Base-by-base conservation (phyloP, 1,140 invertebrate species). In the Tetragonula clypearis region DNA sequence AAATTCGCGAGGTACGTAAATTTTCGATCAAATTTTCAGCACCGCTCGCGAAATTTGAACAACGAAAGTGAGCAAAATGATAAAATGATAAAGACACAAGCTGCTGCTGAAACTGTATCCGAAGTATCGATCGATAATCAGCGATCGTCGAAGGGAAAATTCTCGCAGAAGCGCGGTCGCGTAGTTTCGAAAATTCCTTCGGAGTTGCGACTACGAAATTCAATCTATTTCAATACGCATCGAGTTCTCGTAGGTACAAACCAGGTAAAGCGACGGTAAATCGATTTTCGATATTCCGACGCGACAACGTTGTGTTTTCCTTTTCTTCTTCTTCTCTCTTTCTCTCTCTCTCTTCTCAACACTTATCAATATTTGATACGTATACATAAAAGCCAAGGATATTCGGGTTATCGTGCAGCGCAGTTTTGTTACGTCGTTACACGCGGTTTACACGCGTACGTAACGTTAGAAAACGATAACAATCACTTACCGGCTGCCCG, bases 341-440 rank as follows among this genome's bases (percentile, higher is more conserved):
- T 41, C 41, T 41, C 41, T 41, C 41, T 41, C 41, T 41, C 41
- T 41, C 11, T n/a, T 4, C 23, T n/a, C 60, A 62, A 14, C n/a
- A 49, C 56, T 53, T 81, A 81, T 81, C 69, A 62, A 71, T 49
- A 23, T 60, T 72, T 73, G 79, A 73, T 81, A 81, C 12, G n/a
- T 62, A 62, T n/a, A n/a, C 56, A 73, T 58, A 58, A 81, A 35
- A 60, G 35, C 79, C 19, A 21, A 62, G 56, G n/a, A 49, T 60
- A 53, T 81, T 53, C 69, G 60, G 69, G 56, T 81, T 81, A 73
- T 81, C 79, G 69, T 30, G 3, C n/a, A n/a, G 19, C 23, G 17
- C 30, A 58, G 55, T 72, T 60, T 71, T 62, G 41, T 81, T 53
- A 19, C 41, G 56, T 53, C 23, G 23, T 9, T 62, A 62, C 5